phyloP scores from a whole-genome alignment of 2,113 vertebrate species.

The Ailurus styani region DNA sequence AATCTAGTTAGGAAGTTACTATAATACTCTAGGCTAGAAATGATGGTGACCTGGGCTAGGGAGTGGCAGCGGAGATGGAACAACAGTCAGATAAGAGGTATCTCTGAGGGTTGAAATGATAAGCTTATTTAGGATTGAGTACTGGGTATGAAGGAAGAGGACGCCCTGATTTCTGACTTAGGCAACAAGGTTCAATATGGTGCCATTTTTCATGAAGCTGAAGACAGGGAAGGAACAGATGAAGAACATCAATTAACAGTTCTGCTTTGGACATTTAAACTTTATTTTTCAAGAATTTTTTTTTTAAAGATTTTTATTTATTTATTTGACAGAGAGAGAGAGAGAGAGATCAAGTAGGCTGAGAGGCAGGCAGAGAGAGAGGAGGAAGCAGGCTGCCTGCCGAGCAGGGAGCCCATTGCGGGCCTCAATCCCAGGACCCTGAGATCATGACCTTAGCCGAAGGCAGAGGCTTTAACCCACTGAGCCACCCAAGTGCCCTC shows the following conservation, averaged over 20 bases:
- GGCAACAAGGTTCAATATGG: neutral
- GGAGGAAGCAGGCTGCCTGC: no score
- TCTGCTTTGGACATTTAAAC: neutral
- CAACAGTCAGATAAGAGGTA: neutral
- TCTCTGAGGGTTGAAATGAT: neutral
- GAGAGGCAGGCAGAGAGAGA: no score
- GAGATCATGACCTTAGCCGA: no score
- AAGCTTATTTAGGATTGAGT: neutral
- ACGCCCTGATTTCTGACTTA: neutral
- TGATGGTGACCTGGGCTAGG: neutral
- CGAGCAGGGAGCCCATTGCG: no score
- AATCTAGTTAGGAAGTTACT: neutral
- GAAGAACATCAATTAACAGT: neutral
- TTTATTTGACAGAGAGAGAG: neutral
- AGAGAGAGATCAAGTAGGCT: no score
- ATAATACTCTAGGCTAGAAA: neutral
- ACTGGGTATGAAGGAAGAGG: neutral
- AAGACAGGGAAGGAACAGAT: neutral
- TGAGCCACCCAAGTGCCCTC: no score
- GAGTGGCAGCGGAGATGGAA: neutral
- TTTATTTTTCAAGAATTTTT: neutral
- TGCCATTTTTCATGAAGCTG: neutral
- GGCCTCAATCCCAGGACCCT: no score
- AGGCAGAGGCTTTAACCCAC: no score
- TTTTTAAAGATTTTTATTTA: neutral